phyloP scores from a whole-genome alignment of 2,888 invertebrate species.

The Oscheius sp. region DNA sequence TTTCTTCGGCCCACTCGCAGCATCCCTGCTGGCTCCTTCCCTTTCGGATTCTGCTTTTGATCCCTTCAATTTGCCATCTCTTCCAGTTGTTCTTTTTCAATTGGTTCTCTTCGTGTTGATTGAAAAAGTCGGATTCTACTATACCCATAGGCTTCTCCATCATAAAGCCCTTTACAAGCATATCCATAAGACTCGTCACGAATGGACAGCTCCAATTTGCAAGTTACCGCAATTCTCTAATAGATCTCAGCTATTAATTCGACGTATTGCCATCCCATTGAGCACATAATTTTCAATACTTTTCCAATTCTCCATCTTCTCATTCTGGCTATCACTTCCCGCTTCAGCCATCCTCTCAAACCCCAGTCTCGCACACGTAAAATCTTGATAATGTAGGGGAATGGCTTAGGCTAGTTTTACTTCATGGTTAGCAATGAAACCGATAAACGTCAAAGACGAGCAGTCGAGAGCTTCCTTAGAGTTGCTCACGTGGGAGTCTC shows the following conservation, averaged over 20 bases:
- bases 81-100: not conserved
- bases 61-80: not conserved
- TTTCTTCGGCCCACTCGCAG: not conserved
- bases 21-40: not conserved
- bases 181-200: constrained; percentile 86
- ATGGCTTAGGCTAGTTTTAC: too few relatives aligned
- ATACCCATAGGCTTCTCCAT: constrained; percentile 82
- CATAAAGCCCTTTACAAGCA: constrained; percentile 81
- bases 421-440: too few relatives aligned
- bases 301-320: constrained; percentile 78
- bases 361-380: too few relatives aligned
- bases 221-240: not conserved
- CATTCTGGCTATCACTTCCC: too few relatives aligned
- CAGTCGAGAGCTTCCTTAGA: too few relatives aligned
- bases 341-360: too few relatives aligned
- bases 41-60: not conserved
- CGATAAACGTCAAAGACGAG: too few relatives aligned
- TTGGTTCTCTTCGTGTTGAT: constrained; percentile 78
- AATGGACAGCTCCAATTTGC: constrained; percentile 84
- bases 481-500: too few relatives aligned
- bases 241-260: constrained; percentile 63
- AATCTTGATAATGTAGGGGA: too few relatives aligned
- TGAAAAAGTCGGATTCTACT: constrained; percentile 85
- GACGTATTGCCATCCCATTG: constrained; percentile 59
- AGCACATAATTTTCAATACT: constrained; percentile 77